A percentile compares a stretch with the other conserved stretches of the same genome.
Conservation (phyloP, 1,140 invertebrate species). For the Calephelis virginiensis region DNA sequence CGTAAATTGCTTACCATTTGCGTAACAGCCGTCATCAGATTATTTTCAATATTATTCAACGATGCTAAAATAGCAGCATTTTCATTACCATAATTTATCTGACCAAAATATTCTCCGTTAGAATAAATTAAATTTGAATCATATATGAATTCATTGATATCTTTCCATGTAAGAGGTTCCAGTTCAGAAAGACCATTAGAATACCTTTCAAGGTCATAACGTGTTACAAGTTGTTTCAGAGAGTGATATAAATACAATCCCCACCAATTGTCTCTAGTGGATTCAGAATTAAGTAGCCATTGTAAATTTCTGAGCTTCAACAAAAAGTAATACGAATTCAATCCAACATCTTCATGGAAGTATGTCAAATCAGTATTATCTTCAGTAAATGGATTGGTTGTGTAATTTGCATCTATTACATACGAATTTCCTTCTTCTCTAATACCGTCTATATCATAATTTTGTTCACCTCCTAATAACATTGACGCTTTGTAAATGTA, state of each 20-base stretch:
- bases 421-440: conserved; percentile 59
- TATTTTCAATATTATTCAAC: conserved; percentile 59
- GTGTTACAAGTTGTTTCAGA: conserved; percentile 57
- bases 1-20: conserved; percentile 50
- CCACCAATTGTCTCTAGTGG: conserved; percentile 28
- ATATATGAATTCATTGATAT: conserved; percentile 40
- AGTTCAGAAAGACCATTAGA: conserved; percentile 55
- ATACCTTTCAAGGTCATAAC: conserved; percentile 68
- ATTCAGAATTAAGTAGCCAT: conserved; percentile 37
- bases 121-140: conserved; percentile 68
- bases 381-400: conserved; percentile 44
- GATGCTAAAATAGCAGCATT: conserved; percentile 39
- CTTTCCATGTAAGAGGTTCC: conserved; percentile 51
- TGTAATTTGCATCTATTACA: conserved; percentile 60
- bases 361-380: conserved; percentile 56
- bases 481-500: conserved; percentile 53
- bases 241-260: conserved; percentile 54
- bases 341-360: conserved; percentile 64
- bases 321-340: conserved; percentile 64
- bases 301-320: conserved; percentile 46
- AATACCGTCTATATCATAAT: conserved; percentile 34
- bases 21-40: conserved; percentile 43
- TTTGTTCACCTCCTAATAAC: conserved; percentile 40
- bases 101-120: conserved; percentile 56
- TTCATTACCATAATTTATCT: conserved; percentile 18